phyloP scores from a whole-genome alignment of 2,797 vertebrate species.

The Mus caroli region DNA sequence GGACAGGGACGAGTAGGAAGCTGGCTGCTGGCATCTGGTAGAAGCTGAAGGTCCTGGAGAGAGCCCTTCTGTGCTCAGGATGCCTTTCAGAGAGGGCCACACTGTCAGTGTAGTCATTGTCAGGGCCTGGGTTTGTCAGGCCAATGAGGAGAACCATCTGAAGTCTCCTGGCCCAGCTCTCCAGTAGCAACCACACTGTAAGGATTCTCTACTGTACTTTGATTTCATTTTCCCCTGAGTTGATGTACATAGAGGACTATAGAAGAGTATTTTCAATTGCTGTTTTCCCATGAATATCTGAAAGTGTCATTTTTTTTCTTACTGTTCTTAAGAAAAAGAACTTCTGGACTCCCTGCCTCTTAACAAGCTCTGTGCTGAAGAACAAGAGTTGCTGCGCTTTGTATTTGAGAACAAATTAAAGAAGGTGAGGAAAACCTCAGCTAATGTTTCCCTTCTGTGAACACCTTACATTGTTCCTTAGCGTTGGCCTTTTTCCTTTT shows the following conservation, averaged over 20 bases:
- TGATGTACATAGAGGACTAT: slow-evolving; percentile 8
- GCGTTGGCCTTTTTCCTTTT: slow-evolving; percentile 33
- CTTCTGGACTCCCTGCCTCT: slow-evolving; percentile 93
- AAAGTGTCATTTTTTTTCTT: slow-evolving; percentile 54
- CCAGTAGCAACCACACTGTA: background rate
- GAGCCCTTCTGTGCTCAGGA: background rate
- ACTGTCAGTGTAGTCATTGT: background rate
- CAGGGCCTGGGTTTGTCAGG: too few species aligned
- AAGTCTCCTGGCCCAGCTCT: background rate
- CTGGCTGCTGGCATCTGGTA: background rate
- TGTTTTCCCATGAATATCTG: slow-evolving; percentile 16
- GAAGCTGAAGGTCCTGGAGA: background rate
- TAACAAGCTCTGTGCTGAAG: slow-evolving; percentile 94
- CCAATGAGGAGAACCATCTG: too few species aligned
- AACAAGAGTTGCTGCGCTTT: slow-evolving; percentile 96
- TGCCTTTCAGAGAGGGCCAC: too few species aligned
- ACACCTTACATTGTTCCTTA: slow-evolving; percentile 17
- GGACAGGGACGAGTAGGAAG: background rate
- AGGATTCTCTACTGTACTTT: background rate
- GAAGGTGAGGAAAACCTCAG: slow-evolving; percentile 91
- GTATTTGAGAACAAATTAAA: slow-evolving; percentile 99
- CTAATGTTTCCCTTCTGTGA: slow-evolving; percentile 27
- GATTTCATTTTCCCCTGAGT: background rate
- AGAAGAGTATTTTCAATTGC: slow-evolving; percentile 43
- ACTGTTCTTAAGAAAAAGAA: slow-evolving; percentile 91